Evolutionary conservation across 2,113 vertebrate species (phyloP).

Genomic region (Catharus fuscescens): DNA sequence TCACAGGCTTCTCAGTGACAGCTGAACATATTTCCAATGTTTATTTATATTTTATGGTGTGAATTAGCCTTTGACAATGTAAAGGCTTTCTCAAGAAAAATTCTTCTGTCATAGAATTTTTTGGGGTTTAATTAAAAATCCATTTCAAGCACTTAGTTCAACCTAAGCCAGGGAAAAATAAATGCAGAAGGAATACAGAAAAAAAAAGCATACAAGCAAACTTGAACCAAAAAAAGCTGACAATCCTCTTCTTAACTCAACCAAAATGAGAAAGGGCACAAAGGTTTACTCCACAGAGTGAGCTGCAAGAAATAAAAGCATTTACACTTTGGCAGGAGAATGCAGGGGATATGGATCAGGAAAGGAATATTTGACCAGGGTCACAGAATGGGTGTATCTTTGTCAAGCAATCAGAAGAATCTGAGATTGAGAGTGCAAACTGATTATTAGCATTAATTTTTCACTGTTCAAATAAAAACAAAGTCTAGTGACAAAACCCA

Average conservation of each 20-base stretch:
- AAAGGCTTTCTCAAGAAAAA: not conserved
- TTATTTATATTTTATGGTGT: not conserved
- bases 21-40: not conserved
- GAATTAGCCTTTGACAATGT: not conserved
- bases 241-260: not conserved
- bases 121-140: constrained; percentile 9
- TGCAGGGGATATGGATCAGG: not conserved
- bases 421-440: not conserved
- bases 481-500: not conserved
- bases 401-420: not conserved
- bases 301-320: not conserved
- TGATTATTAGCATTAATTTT: not conserved
- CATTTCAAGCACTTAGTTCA: not conserved
- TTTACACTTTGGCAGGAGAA: not conserved
- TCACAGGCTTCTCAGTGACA: not conserved
- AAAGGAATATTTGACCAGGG: not conserved
- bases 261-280: not conserved
- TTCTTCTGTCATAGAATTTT: not conserved
- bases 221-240: not conserved
- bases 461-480: not conserved
- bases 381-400: not conserved
- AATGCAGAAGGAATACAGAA: not conserved
- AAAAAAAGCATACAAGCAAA: not conserved
- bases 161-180: not conserved
- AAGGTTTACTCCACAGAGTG: not conserved